A percentile compares a stretch with the other conserved stretches of the same genome.
These are phyloP conservation scores for Nestor notabilis DNA, from an alignment of 2,113 vertebrate genomes.

Conservation along the genomic window DNA sequence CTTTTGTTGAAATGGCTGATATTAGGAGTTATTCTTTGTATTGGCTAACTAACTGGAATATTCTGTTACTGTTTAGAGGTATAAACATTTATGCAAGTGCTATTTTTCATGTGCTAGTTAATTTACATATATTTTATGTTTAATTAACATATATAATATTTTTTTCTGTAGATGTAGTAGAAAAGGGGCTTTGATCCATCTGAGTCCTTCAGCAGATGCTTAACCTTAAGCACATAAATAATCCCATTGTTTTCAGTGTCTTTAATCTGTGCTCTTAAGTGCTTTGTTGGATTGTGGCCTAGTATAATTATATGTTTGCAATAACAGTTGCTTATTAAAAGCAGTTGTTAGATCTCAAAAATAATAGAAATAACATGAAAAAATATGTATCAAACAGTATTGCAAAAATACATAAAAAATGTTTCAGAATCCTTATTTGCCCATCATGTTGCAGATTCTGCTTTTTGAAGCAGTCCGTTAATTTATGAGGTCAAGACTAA, in stretches of 20 bases:
- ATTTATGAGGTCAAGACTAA: not conserved
- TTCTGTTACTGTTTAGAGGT: slow-evolving; percentile 23
- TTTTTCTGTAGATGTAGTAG: slow-evolving; percentile 47
- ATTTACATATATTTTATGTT: slow-evolving; percentile 62
- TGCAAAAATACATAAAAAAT: not conserved
- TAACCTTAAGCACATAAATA: slow-evolving; percentile 67
- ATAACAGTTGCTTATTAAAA: slow-evolving; percentile 67
- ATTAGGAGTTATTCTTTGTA: not conserved
- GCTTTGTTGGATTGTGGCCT: slow-evolving; percentile 70
- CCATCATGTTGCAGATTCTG: not conserved
- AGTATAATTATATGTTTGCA: slow-evolving; percentile 69
- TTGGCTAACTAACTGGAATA: not conserved
- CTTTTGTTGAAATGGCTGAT: not conserved
- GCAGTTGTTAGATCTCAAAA: slow-evolving; percentile 63
- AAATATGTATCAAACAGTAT: slow-evolving; percentile 5
- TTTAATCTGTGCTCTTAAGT: slow-evolving; percentile 68
- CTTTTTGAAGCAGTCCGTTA: not conserved
- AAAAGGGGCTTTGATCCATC: slow-evolving; percentile 60
- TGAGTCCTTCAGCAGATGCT: slow-evolving; percentile 64
- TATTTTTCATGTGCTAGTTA: slow-evolving; percentile 43
- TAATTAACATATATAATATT: slow-evolving; percentile 65
- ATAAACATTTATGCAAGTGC: slow-evolving; percentile 40
- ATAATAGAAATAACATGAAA: slow-evolving; percentile 48
- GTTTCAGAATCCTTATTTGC: not conserved
- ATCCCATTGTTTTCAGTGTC: slow-evolving; percentile 70